Percentiles rank a stretch among this genome's conserved stretches.
Conservation (phyloP, 2,113 vertebrate species). For the Cercocebus atys region DNA sequence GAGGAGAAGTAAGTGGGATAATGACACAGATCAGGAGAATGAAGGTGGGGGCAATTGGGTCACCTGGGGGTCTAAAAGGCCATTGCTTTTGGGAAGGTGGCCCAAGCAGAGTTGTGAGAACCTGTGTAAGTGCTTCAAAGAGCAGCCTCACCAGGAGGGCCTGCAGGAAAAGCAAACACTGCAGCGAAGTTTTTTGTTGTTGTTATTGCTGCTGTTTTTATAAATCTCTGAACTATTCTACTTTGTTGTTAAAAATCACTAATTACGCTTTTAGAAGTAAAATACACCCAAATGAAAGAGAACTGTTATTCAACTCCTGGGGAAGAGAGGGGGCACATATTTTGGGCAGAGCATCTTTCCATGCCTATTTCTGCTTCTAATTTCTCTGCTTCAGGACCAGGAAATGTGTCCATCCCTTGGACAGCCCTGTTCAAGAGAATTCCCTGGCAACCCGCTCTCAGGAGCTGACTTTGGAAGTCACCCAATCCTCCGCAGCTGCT, state of each 20-base stretch:
- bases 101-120: not conserved
- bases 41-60: not conserved
- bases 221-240: constrained; percentile 46
- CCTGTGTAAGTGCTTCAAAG: not conserved
- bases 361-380: constrained; percentile 60
- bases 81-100: not conserved
- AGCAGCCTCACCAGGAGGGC: not conserved
- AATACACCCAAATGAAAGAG: constrained; percentile 38
- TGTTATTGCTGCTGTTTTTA: not conserved
- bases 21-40: not conserved
- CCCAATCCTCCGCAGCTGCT: constrained; percentile 12
- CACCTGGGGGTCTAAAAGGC: not conserved
- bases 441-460: not conserved
- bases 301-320: not conserved
- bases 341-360: constrained; percentile 40
- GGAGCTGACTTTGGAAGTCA: constrained; percentile 51
- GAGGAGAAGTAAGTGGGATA: not conserved
- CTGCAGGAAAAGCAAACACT: not conserved
- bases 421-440: constrained; percentile 36
- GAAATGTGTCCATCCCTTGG: constrained; percentile 15
- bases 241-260: constrained; percentile 35
- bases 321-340: not conserved
- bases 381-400: constrained; percentile 47
- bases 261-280: constrained; percentile 53
- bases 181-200: not conserved